These are phyloP conservation scores for Melitaea athalia DNA, from an alignment of 2,888 invertebrate species.

Conservation along the genomic window DNA sequence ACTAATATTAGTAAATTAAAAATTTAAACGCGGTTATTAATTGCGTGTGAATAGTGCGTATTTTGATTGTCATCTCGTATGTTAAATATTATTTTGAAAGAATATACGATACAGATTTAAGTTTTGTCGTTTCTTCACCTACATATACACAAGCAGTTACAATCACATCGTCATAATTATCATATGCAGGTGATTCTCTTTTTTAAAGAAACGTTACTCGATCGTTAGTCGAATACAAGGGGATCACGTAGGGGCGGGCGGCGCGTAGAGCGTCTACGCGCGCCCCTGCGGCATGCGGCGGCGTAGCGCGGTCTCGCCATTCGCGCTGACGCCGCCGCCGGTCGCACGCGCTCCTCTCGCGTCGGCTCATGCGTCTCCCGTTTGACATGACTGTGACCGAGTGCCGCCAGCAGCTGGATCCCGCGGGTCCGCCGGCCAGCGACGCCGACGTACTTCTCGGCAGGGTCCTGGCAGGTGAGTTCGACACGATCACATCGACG, in stretches of 20 bases:
- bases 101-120: too few species aligned
- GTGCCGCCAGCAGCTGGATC: conserved; percentile 60
- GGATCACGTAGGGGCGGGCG: conserved; percentile 59
- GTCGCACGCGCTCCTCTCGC: conserved; percentile 72
- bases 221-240: conserved; percentile 43
- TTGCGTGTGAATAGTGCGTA: too few species aligned
- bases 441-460: conserved; percentile 75
- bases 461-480: conserved; percentile 76
- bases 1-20: too few species aligned
- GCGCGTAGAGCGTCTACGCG: conserved; percentile 63
- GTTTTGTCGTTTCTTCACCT: too few species aligned
- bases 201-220: neutral
- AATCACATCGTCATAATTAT: neutral
- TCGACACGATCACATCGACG: conserved; percentile 48
- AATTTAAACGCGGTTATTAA: too few species aligned
- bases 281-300: conserved; percentile 64
- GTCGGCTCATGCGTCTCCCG: conserved; percentile 74
- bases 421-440: conserved; percentile 50
- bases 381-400: conserved; percentile 75
- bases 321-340: conserved; percentile 78
- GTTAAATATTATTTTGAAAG: too few species aligned
- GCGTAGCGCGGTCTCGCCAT: conserved; percentile 75
- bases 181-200: neutral
- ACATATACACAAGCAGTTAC: too few species aligned
- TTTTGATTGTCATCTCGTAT: too few species aligned